Conservation (phyloP, 1,140 invertebrate species). For the Achroia grisella region DNA sequence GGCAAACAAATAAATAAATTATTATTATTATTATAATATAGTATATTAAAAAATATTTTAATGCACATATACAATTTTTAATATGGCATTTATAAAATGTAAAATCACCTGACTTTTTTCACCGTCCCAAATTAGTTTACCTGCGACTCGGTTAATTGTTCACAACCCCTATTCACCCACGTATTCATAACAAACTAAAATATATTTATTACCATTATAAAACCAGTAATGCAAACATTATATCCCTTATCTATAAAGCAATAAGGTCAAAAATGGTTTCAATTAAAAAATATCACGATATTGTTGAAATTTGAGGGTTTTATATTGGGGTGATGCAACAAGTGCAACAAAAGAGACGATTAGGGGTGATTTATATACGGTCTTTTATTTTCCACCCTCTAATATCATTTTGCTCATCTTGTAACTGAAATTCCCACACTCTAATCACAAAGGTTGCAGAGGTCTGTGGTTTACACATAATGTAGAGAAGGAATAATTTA, state of each 20-base stretch:
- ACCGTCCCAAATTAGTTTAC: conserved; percentile 51
- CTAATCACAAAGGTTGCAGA: conserved; percentile 12
- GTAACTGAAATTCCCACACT: conserved; percentile 68
- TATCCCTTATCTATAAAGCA: background rate
- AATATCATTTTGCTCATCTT: conserved; percentile 37
- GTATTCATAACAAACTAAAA: conserved; percentile 13
- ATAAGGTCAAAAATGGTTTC: background rate
- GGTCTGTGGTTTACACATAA: too few species aligned
- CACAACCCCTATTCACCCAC: conserved; percentile 50
- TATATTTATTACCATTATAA: background rate
- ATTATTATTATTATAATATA: too few species aligned
- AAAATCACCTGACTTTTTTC: conserved; percentile 43
- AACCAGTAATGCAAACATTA: background rate
- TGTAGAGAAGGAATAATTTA: too few species aligned
- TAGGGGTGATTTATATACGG: conserved; percentile 66
- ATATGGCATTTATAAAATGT: conserved; percentile 28
- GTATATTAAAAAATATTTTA: too few species aligned
- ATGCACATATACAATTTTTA: too few species aligned
- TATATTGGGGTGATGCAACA: conserved; percentile 51
- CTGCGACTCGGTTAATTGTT: conserved; percentile 61
- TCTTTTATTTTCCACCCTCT: conserved; percentile 62
- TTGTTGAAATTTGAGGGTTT: background rate
- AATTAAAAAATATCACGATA: too few species aligned
- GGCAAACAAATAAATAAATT: too few species aligned
- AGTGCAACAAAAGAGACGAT: conserved; percentile 61